phyloP scores from a whole-genome alignment of 1,140 invertebrate genomes.

The Ceratosolen solmsi region DNA sequence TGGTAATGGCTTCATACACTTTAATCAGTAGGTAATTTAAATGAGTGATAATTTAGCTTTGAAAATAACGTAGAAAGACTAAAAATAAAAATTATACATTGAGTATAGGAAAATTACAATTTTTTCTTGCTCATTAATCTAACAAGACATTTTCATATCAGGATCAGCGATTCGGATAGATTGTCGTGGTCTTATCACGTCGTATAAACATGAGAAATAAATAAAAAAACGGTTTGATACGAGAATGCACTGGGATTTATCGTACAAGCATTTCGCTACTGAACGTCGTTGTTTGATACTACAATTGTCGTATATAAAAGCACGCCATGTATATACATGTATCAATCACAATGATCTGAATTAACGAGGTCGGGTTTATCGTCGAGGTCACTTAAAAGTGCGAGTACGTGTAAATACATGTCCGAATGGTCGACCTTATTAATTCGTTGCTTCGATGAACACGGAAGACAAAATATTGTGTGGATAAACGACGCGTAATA shows the following conservation, averaged over 20 bases:
- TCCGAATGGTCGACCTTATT: neutral
- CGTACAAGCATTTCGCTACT: neutral
- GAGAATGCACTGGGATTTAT: neutral
- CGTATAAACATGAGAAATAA: neutral
- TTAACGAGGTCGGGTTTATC: slow-evolving; percentile 18
- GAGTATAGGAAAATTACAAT: too few species aligned
- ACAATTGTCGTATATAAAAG: neutral
- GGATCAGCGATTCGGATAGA: neutral
- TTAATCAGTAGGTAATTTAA: too few species aligned
- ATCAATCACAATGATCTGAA: slow-evolving; percentile 19
- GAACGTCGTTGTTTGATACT: neutral
- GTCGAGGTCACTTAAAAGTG: slow-evolving; percentile 14
- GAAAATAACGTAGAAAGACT: neutral
- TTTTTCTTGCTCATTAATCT: neutral
- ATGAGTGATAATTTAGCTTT: neutral
- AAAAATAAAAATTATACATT: neutral
- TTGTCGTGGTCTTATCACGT: neutral
- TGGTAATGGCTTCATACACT: too few species aligned
- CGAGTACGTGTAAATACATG: neutral
- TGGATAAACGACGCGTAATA: neutral
- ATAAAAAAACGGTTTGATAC: neutral
- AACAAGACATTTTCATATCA: neutral
- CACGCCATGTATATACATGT: neutral
- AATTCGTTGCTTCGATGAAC: slow-evolving; percentile 5
- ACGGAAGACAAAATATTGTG: neutral